Conservation (phyloP, 1,140 invertebrate species). For the Dendrolimus kikuchii region DNA sequence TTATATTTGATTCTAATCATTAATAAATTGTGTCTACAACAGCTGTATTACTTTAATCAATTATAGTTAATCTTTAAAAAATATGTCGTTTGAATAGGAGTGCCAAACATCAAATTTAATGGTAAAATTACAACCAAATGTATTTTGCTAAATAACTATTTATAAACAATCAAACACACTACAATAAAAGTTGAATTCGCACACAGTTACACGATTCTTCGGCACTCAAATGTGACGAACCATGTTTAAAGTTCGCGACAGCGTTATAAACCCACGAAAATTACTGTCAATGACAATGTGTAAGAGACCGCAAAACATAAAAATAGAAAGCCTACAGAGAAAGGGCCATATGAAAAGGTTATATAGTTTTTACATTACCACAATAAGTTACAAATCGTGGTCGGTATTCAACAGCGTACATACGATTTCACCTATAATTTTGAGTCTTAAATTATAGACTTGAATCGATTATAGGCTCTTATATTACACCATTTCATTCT, state of each 20-base stretch:
- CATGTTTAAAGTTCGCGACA: not conserved
- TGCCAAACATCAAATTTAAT: no score
- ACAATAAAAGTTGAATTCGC: not conserved
- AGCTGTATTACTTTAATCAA: no score
- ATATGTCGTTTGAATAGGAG: no score
- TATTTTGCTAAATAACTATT: no score
- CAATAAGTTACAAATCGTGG: slow-evolving; percentile 40
- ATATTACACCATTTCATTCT: no score
- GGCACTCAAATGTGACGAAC: not conserved
- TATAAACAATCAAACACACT: not conserved
- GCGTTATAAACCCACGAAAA: not conserved
- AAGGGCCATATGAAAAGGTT: slow-evolving; percentile 43
- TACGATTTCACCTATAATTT: slow-evolving; percentile 49
- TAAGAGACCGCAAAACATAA: slow-evolving; percentile 24
- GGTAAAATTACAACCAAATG: no score
- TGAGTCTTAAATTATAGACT: slow-evolving; percentile 25
- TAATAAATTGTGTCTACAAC: no score
- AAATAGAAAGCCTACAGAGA: slow-evolving; percentile 51
- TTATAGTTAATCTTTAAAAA: no score
- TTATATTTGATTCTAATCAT: no score
- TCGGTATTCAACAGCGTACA: slow-evolving; percentile 24
- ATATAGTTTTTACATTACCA: slow-evolving; percentile 37
- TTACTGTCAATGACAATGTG: slow-evolving; percentile 9
- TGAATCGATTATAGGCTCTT: slow-evolving; percentile 2
- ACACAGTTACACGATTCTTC: not conserved